These are phyloP conservation scores for Caloenas nicobarica DNA, from an alignment of 2,113 vertebrate species.

Conservation along the genomic window DNA sequence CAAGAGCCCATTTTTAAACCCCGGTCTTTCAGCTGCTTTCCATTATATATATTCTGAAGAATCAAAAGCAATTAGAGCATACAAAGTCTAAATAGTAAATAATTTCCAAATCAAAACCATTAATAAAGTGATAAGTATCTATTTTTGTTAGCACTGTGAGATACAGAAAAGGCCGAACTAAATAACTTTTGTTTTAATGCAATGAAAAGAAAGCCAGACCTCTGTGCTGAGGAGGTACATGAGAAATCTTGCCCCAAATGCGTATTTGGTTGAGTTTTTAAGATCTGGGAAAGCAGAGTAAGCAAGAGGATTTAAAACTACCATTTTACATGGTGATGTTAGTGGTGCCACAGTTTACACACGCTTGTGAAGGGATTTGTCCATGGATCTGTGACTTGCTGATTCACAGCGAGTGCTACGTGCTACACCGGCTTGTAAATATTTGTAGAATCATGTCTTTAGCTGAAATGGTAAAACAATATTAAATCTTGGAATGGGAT, in stretches of 20 bases:
- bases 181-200: neutral
- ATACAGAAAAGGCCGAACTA: slow-evolving; percentile 4
- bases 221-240: neutral
- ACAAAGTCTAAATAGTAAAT: slow-evolving; percentile 45
- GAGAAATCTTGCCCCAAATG: neutral
- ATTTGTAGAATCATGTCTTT: neutral
- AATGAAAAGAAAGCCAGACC: neutral
- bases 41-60: slow-evolving; percentile 41
- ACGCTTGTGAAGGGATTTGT: neutral
- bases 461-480: neutral
- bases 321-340: neutral
- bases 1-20: slow-evolving; percentile 58
- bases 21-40: slow-evolving; percentile 47
- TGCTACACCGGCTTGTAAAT: accelerated
- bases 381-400: neutral
- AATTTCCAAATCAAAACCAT: slow-evolving; percentile 57
- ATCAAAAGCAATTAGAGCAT: slow-evolving; percentile 60
- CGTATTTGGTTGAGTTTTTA: neutral
- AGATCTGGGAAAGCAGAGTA: neutral
- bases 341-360: neutral
- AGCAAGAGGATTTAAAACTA: neutral
- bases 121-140: slow-evolving; percentile 32
- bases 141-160: slow-evolving; percentile 19
- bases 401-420: neutral
- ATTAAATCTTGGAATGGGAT: neutral